Evolutionary conservation across 2,113 vertebrate genomes (phyloP).

Genomic region (Erinaceus europaeus): DNA sequence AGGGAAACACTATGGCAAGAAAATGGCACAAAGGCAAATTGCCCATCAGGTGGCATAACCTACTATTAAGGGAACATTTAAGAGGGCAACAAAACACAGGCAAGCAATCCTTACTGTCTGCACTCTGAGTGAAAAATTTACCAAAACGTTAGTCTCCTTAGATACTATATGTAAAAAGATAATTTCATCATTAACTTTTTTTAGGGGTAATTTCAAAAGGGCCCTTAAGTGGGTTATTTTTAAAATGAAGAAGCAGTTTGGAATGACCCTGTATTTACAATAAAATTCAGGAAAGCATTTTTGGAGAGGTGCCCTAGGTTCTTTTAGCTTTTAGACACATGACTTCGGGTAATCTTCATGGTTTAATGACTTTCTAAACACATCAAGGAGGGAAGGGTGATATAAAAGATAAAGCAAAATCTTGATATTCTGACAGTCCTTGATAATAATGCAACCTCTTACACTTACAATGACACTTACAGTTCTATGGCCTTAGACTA

Average conservation of each 20-base stretch:
- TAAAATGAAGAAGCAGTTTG: neutral
- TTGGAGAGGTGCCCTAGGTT: slow-evolving; percentile 5
- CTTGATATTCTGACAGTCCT: neutral
- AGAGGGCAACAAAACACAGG: slow-evolving; percentile 46
- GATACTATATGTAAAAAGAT: neutral
- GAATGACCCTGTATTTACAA: neutral
- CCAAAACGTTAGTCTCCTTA: slow-evolving; percentile 18
- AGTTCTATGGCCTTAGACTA: neutral
- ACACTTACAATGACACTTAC: too few relatives aligned
- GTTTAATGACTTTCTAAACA: neutral
- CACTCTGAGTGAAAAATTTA: slow-evolving; percentile 25
- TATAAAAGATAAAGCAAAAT: neutral
- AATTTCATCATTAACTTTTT: slow-evolving; percentile 19
- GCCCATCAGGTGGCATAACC: slow-evolving; percentile 24
- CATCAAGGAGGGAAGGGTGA: neutral
- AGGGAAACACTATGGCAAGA: neutral
- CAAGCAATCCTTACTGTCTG: neutral
- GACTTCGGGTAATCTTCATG: neutral
- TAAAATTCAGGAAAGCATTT: neutral
- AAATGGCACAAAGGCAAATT: slow-evolving; percentile 28
- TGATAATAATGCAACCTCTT: neutral
- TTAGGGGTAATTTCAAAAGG: neutral
- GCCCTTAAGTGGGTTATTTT: neutral
- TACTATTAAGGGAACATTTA: slow-evolving; percentile 50
- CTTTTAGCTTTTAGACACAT: neutral